These are phyloP conservation scores for Callimorpha dominula DNA, from an alignment of 2,888 invertebrate species.

Conservation along the genomic window DNA sequence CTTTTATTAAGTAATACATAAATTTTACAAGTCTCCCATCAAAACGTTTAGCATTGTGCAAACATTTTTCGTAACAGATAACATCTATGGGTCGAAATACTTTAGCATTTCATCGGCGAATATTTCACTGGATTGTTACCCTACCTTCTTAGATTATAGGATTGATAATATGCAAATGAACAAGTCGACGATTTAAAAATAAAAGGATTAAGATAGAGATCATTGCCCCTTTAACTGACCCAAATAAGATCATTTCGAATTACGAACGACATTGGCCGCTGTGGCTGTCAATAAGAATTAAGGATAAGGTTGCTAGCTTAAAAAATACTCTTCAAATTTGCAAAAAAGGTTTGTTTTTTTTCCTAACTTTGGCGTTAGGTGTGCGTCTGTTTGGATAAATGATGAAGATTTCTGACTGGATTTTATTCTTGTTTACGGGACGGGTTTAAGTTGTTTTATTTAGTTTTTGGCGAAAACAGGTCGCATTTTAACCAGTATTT, in stretches of 20 bases:
- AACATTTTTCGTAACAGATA: conserved; percentile 53
- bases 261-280: conserved; percentile 69
- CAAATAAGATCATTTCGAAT: conserved; percentile 81
- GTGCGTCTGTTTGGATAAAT: conserved; percentile 29
- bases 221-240: conserved; percentile 81
- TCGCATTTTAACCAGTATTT: conserved; percentile 13
- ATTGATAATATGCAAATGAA: conserved; percentile 84
- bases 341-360: conserved; percentile 37
- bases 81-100: conserved; percentile 67
- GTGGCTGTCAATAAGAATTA: conserved; percentile 81
- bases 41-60: conserved; percentile 51
- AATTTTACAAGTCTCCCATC: conserved; percentile 25
- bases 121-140: conserved; percentile 80
- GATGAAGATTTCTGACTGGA: conserved; percentile 50
- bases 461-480: conserved; percentile 21
- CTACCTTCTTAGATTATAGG: conserved; percentile 78
- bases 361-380: conserved; percentile 24
- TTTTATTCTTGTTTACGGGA: conserved; percentile 25
- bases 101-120: conserved; percentile 78
- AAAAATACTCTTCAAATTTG: conserved; percentile 58
- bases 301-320: conserved; percentile 75
- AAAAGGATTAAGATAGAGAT: conserved; percentile 76
- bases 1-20: conserved; percentile 3
- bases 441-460: conserved; percentile 31
- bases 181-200: conserved; percentile 76